These are phyloP conservation scores for Apodemia hepburni DNA, from an alignment of 2,888 invertebrate species.

Conservation along the genomic window DNA sequence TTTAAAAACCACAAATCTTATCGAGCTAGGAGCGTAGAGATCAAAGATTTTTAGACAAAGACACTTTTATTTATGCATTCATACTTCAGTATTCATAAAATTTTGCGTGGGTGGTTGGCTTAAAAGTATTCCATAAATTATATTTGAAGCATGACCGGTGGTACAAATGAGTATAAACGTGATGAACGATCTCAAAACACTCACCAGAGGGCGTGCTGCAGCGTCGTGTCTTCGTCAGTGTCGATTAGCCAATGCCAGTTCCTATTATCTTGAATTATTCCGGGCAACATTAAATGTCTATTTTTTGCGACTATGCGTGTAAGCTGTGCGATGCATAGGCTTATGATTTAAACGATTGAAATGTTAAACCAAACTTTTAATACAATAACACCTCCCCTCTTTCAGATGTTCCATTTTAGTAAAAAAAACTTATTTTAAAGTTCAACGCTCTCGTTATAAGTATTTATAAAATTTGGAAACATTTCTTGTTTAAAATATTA, in stretches of 20 bases:
- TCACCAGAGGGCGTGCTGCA: conserved; percentile 62
- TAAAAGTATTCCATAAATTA: conserved; percentile 51
- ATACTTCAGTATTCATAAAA: conserved; percentile 28
- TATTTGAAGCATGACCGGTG: conserved; percentile 42
- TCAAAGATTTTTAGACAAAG: conserved; percentile 21
- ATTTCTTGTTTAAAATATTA: not conserved
- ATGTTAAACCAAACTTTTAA: not conserved
- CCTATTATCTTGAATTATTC: conserved; percentile 67
- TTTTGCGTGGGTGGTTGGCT: conserved; percentile 55
- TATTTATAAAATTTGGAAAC: conserved; percentile 11
- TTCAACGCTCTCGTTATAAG: conserved; percentile 4
- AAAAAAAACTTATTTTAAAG: not conserved
- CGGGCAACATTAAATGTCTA: conserved; percentile 67
- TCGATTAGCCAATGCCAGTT: conserved; percentile 56
- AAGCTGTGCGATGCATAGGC: conserved; percentile 55
- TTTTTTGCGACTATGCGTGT: conserved; percentile 63
- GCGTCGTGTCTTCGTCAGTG: conserved; percentile 53
- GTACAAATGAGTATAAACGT: conserved; percentile 2
- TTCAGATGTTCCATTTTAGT: not conserved
- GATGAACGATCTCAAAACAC: conserved; percentile 36
- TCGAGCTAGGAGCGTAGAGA: conserved; percentile 16
- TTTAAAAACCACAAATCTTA: not conserved
- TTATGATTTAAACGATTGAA: conserved; percentile 45
- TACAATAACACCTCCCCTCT: not conserved
- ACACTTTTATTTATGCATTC: conserved; percentile 29